These are phyloP conservation scores for Cryptotermes secundus DNA, from an alignment of 1,140 invertebrate genomes.

Conservation along the genomic window DNA sequence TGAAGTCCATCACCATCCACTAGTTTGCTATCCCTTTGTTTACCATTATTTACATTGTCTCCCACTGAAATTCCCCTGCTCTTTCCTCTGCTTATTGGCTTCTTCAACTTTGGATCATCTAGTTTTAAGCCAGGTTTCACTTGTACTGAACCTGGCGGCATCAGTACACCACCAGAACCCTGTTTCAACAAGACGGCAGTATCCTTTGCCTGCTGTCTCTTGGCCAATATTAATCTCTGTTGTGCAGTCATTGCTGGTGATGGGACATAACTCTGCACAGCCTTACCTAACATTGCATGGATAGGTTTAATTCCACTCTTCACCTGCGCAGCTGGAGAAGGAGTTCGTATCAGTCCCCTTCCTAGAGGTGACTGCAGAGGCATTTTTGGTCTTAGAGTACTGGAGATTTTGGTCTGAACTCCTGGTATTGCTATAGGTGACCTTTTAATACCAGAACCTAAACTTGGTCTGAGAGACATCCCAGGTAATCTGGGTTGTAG, in stretches of 20 bases:
- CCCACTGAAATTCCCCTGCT: neutral
- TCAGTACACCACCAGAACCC: neutral
- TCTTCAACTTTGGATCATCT: constrained; percentile 11
- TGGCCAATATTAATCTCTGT: constrained; percentile 8
- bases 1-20: constrained; percentile 51
- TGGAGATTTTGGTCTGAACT: constrained; percentile 24
- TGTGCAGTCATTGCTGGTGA: neutral
- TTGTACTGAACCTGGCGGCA: neutral
- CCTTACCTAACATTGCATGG: constrained; percentile 33
- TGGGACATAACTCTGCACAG: constrained; percentile 22
- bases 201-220: neutral
- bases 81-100: neutral
- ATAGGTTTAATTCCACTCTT: constrained; percentile 33
- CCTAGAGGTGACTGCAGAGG: constrained; percentile 8
- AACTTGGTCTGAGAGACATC: neutral
- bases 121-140: constrained; percentile 1
- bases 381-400: neutral
- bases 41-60: constrained; percentile 33
- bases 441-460: constrained; percentile 3
- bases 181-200: constrained; percentile 4
- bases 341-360: neutral
- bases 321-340: constrained; percentile 25
- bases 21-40: constrained; percentile 50
- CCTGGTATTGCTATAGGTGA: constrained; percentile 17
- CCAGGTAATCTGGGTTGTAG: neutral